Evolutionary conservation across 1,140 invertebrate species (phyloP), one percentile per base, ranked within the genome.

Genomic region (Drosophila pandora): DNA sequence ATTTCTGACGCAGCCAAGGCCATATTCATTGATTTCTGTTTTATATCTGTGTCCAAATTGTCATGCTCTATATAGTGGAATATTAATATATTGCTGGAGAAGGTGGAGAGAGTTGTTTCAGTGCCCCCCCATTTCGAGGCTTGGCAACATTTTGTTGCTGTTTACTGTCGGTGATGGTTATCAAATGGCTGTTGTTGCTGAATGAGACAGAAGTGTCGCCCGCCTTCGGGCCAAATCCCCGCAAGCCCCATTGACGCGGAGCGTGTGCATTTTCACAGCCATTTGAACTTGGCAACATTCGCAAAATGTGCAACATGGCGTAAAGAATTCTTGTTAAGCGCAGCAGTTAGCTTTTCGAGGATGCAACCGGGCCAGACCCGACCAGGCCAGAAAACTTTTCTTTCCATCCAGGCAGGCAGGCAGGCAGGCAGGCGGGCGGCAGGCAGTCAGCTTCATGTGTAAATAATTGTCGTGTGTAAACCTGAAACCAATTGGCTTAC

Each of bases 211-310:
- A 21, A 37, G 34, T 37, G 49, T 32, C 23, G n/a, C 8, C 13
- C 25, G 3, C 32, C 34, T 37, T 28, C 25, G 25, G 49, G n/a
- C 49, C 34, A 37, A 9, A 10, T 21, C 12, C 49, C 25, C 49
- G 2, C n/a, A 23, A 9, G 48, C 34, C 8, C 23, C 13, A 2
- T 4, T 12, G 22, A 23, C 30, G 52, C 21, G 55, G 52, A 63
- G 52, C 76, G 82, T 70, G 77, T 75, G 74, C 82, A 83, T 87
- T 87, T 87, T 88, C 83, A 87, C 83, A 87, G 83, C 72, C 76
- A 76, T 88, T 87, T 87, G 83, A 87, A 88, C 79, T 87, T 83
- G 65, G 75, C 75, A 83, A 79, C 83, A 87, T 70, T 85, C 57
- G 64, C 83, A 71, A 76, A 78, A 88, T 88, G 82, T 88, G 83